Percentiles rank a stretch among this genome's conserved stretches.
Evolutionary conservation across 1,140 invertebrate genomes (phyloP).

Genomic region (Calliopsis andreniformis): DNA sequence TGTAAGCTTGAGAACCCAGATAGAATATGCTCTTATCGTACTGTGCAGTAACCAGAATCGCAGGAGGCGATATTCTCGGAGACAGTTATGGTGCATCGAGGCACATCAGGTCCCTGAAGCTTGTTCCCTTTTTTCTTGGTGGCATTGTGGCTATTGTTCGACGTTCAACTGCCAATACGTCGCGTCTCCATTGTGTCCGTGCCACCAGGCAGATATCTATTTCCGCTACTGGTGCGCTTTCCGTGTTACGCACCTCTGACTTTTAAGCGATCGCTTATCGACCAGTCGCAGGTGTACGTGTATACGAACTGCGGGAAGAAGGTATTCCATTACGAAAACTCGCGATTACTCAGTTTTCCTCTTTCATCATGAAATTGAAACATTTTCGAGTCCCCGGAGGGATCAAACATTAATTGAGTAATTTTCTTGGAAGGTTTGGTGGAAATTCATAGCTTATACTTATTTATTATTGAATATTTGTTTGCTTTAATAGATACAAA

Average conservation of each 20-base stretch:
- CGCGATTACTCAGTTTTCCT: background rate
- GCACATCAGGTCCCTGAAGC: constrained; percentile 43
- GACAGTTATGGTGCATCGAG: constrained; percentile 24
- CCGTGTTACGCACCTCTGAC: constrained; percentile 44
- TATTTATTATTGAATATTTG: background rate
- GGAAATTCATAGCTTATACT: background rate
- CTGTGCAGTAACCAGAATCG: constrained; percentile 7
- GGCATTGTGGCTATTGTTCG: constrained; percentile 61
- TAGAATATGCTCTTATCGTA: constrained; percentile 15
- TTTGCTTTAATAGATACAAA: no score
- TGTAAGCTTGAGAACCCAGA: constrained; percentile 5
- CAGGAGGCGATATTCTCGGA: constrained; percentile 27
- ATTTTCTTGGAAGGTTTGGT: background rate
- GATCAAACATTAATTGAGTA: background rate
- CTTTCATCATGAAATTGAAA: background rate
- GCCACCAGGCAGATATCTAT: constrained; percentile 64
- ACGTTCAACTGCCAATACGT: constrained; percentile 67
- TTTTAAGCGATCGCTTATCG: constrained; percentile 54
- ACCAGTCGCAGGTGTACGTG: constrained; percentile 41
- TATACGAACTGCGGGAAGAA: constrained; percentile 1
- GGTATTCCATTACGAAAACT: background rate
- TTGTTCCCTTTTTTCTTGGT: constrained; percentile 40
- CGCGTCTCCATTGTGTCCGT: constrained; percentile 56
- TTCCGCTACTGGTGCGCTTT: constrained; percentile 64
- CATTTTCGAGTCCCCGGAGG: background rate